Percentiles rank a stretch among this genome's conserved stretches.
phyloP scores from a whole-genome alignment of 2,113 vertebrate genomes.

The Zootoca vivipara region DNA sequence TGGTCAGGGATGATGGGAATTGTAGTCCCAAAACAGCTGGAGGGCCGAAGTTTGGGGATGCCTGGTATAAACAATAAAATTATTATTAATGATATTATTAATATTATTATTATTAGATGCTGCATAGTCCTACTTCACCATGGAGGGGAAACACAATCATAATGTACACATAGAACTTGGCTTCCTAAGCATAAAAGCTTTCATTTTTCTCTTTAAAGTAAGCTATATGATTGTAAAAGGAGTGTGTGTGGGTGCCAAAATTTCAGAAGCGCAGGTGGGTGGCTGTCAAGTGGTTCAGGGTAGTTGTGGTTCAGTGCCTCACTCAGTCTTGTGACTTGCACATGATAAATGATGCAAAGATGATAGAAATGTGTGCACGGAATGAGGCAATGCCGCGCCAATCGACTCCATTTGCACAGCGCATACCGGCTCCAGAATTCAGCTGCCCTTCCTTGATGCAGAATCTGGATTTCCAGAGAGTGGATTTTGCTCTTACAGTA shows the following conservation, averaged over 20 bases:
- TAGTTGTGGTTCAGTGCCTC: background rate
- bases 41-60: no score
- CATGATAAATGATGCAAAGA: background rate
- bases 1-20: no score
- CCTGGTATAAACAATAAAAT: no score
- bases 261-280: background rate
- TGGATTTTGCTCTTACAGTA: background rate
- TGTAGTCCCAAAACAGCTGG: no score
- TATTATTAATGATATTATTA: no score
- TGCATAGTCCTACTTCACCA: no score
- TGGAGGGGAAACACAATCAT: background rate
- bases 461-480: background rate
- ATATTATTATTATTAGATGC: no score
- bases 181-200: background rate
- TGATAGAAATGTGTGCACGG: background rate
- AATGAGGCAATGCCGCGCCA: no score
- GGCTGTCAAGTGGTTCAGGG: background rate
- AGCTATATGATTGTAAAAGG: background rate
- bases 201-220: background rate
- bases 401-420: background rate
- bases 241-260: background rate
- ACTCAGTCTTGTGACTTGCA: background rate
- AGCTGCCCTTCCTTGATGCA: background rate
- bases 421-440: background rate
- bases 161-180: background rate